These are phyloP conservation scores for Scrobipalpa atriplicella DNA, from an alignment of 2,888 invertebrate species.

Conservation along the genomic window DNA sequence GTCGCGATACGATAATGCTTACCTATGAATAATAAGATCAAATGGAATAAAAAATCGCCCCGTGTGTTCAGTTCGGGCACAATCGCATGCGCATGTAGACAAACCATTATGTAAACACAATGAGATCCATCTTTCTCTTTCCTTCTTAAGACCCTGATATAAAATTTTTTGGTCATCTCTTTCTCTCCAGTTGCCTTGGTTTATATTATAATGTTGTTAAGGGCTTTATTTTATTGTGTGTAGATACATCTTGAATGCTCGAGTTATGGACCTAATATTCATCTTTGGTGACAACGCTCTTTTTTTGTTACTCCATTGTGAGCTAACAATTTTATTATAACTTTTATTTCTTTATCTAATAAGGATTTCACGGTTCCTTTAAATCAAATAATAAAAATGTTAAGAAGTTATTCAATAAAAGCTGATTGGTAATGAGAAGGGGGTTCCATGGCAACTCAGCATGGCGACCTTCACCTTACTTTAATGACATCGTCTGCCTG, in stretches of 20 bases:
- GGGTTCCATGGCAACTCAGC: constrained; percentile 57
- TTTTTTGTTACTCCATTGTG: constrained; percentile 18
- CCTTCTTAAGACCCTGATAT: constrained; percentile 48
- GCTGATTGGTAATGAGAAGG: constrained; percentile 55
- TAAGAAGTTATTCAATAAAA: constrained; percentile 44
- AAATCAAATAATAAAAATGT: constrained; percentile 11
- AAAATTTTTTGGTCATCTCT: constrained; percentile 50
- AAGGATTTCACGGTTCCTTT: neutral
- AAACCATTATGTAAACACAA: constrained; percentile 77
- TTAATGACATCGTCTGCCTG: constrained; percentile 55
- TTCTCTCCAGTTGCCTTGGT: constrained; percentile 61
- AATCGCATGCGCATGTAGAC: constrained; percentile 75
- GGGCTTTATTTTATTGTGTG: constrained; percentile 37
- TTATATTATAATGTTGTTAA: constrained; percentile 58
- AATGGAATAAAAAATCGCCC: constrained; percentile 63
- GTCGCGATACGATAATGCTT: constrained; percentile 65
- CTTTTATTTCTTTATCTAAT: constrained; percentile 4
- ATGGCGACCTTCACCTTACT: constrained; percentile 64
- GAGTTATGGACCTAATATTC: constrained; percentile 19
- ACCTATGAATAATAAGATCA: constrained; percentile 79
- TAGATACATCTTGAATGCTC: constrained; percentile 26
- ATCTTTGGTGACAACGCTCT: constrained; percentile 20
- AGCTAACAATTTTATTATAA: constrained; percentile 4
- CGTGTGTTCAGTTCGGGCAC: constrained; percentile 54
- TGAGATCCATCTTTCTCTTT: constrained; percentile 57